Percentiles rank a stretch among this genome's conserved stretches.
These are phyloP conservation scores for Iselma pallidipennis DNA, from an alignment of 2,888 invertebrate genomes.

Conservation along the genomic window DNA sequence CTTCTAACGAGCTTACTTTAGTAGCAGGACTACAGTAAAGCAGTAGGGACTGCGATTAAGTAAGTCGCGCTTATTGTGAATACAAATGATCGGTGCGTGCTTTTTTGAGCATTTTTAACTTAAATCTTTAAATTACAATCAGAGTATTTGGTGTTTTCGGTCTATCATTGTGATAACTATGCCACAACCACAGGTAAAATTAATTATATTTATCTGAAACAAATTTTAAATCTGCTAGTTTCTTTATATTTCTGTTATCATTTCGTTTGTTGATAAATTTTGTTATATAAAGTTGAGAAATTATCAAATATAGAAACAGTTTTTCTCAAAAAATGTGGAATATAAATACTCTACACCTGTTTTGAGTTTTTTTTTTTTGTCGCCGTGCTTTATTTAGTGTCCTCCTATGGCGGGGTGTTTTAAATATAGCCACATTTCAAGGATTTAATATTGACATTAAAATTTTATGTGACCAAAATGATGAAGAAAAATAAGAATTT, in stretches of 20 bases:
- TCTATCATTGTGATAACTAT: neutral
- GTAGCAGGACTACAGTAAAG: too few species aligned
- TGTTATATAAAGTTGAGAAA: neutral
- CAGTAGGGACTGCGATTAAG: neutral
- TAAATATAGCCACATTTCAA: slow-evolving; percentile 20
- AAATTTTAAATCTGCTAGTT: neutral
- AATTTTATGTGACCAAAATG: neutral
- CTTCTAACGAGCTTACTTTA: neutral
- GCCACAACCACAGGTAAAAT: neutral
- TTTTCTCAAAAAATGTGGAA: neutral
- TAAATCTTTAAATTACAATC: neutral
- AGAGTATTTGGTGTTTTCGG: too few species aligned
- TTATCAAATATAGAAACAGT: neutral
- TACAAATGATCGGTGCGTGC: neutral
- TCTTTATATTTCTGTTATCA: too few species aligned
- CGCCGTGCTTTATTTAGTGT: slow-evolving; percentile 14
- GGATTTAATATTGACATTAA: slow-evolving; percentile 16
- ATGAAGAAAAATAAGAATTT: neutral
- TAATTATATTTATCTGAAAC: neutral
- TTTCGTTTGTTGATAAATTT: neutral
- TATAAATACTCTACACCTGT: slow-evolving; percentile 13
- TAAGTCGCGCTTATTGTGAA: too few species aligned
- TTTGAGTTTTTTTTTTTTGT: slow-evolving; percentile 14
- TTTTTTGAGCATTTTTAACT: neutral
- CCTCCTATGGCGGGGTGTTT: slow-evolving; percentile 5